Conservation (phyloP, 2,113 vertebrate genomes). For the Charina bottae region DNA sequence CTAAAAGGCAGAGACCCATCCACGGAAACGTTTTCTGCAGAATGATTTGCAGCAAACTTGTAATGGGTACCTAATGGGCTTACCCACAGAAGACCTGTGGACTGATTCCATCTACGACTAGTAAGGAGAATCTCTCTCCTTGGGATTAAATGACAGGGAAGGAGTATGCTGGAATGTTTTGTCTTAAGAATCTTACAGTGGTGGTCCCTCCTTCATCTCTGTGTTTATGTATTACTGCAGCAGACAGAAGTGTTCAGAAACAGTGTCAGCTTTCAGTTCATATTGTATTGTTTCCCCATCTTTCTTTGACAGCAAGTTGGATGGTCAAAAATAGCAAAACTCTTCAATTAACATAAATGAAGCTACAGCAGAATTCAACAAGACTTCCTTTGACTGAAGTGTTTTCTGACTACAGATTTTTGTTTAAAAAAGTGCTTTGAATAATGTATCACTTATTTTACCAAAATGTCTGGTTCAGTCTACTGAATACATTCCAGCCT, state of each 20-base stretch:
- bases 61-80: too few relatives aligned
- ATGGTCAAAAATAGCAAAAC: constrained; percentile 15
- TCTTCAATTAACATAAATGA: constrained; percentile 23
- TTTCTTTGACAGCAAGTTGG: constrained; percentile 26
- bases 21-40: too few relatives aligned
- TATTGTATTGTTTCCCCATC: background rate
- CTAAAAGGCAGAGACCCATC: too few relatives aligned
- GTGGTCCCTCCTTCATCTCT: constrained; percentile 46
- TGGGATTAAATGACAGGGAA: too few relatives aligned
- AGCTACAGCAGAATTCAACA: constrained; percentile 42
- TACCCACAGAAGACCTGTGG: too few relatives aligned
- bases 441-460: constrained; percentile 7
- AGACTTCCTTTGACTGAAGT: constrained; percentile 33
- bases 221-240: constrained; percentile 9
- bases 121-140: too few relatives aligned
- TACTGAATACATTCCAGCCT: constrained; percentile 4
- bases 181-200: background rate
- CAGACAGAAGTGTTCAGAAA: constrained; percentile 34
- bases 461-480: constrained; percentile 1
- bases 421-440: constrained; percentile 1
- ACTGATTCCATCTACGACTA: too few relatives aligned
- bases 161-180: too few relatives aligned
- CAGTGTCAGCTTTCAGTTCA: constrained; percentile 44
- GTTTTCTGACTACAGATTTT: constrained; percentile 14
- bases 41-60: too few relatives aligned